phyloP scores from a whole-genome alignment of 2,113 vertebrate species.

The Cryptotis parvus region DNA sequence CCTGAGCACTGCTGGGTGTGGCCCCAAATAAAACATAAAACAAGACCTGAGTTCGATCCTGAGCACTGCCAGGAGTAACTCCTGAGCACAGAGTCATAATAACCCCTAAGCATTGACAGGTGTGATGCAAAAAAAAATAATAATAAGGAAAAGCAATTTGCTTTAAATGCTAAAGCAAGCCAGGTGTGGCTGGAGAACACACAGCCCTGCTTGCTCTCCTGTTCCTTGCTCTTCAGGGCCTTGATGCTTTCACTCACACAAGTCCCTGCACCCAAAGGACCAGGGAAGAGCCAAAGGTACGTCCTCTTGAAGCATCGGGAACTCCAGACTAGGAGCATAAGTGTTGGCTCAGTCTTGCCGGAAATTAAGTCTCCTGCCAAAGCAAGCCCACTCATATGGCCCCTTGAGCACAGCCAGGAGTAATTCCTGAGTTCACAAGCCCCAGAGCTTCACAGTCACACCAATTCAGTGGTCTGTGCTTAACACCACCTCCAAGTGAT shows the following conservation, averaged over 20 bases:
- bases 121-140: too few relatives aligned
- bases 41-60: too few relatives aligned
- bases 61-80: too few relatives aligned
- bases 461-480: too few relatives aligned
- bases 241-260: fast-evolving
- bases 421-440: too few relatives aligned
- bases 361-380: neutral
- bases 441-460: too few relatives aligned
- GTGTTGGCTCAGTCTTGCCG: neutral
- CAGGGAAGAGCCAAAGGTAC: too few relatives aligned
- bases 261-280: neutral
- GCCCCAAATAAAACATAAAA: neutral
- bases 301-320: neutral
- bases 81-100: too few relatives aligned
- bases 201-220: neutral
- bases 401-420: too few relatives aligned
- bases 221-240: neutral
- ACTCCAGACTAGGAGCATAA: neutral
- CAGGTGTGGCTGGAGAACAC: neutral
- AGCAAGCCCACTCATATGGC: too few relatives aligned
- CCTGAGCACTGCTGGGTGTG: too few relatives aligned
- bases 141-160: neutral
- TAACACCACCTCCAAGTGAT: neutral
- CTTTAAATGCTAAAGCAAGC: neutral
- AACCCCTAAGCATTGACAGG: too few relatives aligned